phyloP scores from a whole-genome alignment of 2,888 invertebrate species.

The Acholoe squamosa region DNA sequence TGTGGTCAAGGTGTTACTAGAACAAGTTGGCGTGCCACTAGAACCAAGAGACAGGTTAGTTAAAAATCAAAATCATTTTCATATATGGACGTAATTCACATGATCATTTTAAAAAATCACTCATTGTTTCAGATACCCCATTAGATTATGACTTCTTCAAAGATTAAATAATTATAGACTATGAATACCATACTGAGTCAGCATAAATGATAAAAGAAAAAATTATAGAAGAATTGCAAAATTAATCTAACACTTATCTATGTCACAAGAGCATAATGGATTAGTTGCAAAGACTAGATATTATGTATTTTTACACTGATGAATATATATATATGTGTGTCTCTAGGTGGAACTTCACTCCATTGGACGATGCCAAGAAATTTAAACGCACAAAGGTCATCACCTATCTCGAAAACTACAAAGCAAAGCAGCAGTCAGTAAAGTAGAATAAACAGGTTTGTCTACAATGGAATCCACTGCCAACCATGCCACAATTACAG shows the following conservation, averaged over 20 bases:
- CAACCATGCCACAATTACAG: too few relatives aligned
- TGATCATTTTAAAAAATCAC: not conserved
- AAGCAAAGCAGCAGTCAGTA: not conserved
- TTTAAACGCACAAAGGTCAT: conserved; percentile 92
- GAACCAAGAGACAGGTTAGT: conserved; percentile 89
- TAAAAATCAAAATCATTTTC: too few relatives aligned
- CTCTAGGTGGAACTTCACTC: conserved; percentile 93
- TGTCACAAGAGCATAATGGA: too few relatives aligned
- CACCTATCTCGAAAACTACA: conserved; percentile 72
- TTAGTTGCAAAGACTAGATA: too few relatives aligned
- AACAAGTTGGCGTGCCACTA: conserved; percentile 91
- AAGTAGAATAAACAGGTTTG: not conserved
- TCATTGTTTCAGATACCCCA: too few relatives aligned
- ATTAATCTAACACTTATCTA: too few relatives aligned
- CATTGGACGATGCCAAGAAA: conserved; percentile 93
- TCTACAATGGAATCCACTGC: too few relatives aligned
- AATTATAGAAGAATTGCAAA: too few relatives aligned
- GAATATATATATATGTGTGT: too few relatives aligned
- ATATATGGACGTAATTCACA: not conserved
- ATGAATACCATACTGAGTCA: too few relatives aligned
- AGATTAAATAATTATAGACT: not conserved
- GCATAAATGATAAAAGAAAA: too few relatives aligned
- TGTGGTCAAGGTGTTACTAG: conserved; percentile 94
- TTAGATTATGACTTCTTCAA: not conserved
- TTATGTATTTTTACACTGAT: too few relatives aligned